Conservation (phyloP, 2,113 vertebrate genomes). For the Pluvianellus socialis region DNA sequence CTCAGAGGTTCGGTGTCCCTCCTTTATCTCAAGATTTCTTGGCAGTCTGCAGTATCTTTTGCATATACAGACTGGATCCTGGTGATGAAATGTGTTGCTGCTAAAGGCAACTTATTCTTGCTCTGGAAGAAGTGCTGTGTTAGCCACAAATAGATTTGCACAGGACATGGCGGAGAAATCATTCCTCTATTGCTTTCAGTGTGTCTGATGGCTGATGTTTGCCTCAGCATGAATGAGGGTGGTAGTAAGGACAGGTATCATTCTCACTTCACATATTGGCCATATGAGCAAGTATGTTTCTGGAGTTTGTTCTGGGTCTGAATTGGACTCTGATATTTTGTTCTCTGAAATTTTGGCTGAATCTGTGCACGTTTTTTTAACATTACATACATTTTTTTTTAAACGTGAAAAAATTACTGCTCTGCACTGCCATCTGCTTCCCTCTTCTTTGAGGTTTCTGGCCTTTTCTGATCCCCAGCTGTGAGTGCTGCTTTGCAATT, state of each 20-base stretch:
- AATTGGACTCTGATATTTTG: background rate
- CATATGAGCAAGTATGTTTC: rapidly evolving
- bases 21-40: background rate
- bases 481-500: background rate
- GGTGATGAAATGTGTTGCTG: background rate
- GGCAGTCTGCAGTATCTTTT: background rate
- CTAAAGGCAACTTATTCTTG: background rate
- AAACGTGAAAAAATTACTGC: background rate
- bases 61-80: background rate
- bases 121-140: background rate
- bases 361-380: background rate
- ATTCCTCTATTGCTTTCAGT: background rate
- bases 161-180: background rate
- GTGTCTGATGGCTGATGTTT: background rate
- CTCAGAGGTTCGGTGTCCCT: background rate
- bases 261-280: background rate
- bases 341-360: background rate
- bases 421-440: background rate
- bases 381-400: background rate
- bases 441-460: background rate
- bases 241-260: background rate
- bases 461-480: background rate
- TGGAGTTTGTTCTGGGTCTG: background rate
- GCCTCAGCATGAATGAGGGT: background rate
- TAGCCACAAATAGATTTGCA: background rate